These are phyloP conservation scores for Marmota monax DNA, from an alignment of 2,113 vertebrate species.

Conservation along the genomic window DNA sequence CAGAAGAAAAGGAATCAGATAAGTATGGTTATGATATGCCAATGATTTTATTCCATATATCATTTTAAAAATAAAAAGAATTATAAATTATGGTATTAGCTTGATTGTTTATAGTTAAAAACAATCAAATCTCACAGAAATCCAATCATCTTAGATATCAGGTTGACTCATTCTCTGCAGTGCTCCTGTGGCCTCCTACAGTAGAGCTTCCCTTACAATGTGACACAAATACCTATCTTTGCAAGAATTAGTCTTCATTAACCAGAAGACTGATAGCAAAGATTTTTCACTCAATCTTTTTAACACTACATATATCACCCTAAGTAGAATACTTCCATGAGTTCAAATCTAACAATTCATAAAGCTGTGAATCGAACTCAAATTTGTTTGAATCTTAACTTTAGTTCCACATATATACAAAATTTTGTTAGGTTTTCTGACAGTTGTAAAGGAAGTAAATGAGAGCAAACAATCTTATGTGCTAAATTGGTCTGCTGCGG, in stretches of 20 bases:
- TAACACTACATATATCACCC: no score
- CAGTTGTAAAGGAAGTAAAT: neutral
- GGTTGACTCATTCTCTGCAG: neutral
- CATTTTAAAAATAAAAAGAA: neutral
- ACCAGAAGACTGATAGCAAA: neutral
- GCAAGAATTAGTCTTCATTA: neutral
- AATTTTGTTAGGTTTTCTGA: neutral
- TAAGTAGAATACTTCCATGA: neutral
- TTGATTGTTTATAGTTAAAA: neutral
- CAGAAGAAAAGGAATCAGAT: neutral
- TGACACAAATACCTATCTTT: no score
- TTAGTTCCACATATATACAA: neutral
- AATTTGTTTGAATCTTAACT: constrained; percentile 17
- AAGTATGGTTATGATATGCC: neutral
- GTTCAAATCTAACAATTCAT: neutral
- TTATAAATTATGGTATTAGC: neutral
- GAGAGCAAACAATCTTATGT: neutral
- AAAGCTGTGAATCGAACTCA: neutral
- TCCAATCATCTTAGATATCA: neutral
- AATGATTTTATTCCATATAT: neutral
- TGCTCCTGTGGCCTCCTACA: fast-evolving
- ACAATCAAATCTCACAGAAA: neutral
- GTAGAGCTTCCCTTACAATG: neutral
- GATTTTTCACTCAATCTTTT: neutral
- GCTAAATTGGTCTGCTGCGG: neutral